Evolutionary conservation across 2,797 vertebrate species (phyloP).

Genomic region (Carapus acus): DNA sequence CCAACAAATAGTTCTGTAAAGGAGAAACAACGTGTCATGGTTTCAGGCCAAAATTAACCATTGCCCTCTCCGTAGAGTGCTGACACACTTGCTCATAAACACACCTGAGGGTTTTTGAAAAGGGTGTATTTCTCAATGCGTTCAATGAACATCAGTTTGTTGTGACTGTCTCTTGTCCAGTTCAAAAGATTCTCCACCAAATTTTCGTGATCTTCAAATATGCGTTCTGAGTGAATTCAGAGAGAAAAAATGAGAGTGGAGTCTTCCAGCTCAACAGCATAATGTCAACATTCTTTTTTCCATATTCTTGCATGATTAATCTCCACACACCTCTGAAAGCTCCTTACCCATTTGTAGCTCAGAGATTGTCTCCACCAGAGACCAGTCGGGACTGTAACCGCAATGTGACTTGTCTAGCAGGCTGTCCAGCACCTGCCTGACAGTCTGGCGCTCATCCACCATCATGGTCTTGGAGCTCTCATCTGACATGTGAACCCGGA

Average conservation of each 20-base stretch:
- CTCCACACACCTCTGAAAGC: too few species aligned
- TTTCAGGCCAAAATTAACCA: too few species aligned
- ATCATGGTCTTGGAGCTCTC: slow-evolving; percentile 99
- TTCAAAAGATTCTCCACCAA: slow-evolving; percentile 96
- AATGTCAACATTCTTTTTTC: too few species aligned
- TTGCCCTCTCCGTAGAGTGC: slow-evolving; percentile 11
- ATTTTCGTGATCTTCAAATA: slow-evolving; percentile 98
- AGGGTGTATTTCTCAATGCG: slow-evolving; percentile 94
- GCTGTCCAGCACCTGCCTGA: slow-evolving; percentile 95
- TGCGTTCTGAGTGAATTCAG: slow-evolving; percentile 76
- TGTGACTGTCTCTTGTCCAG: slow-evolving; percentile 98
- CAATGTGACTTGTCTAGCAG: slow-evolving; percentile 97
- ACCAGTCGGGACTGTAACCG: slow-evolving; percentile 94
- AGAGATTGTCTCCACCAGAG: slow-evolving; percentile 90
- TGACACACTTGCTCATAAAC: background rate
- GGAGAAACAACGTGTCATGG: too few species aligned
- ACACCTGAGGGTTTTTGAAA: slow-evolving; percentile 97
- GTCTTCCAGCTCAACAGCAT: too few species aligned
- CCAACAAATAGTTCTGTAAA: slow-evolving; percentile 91
- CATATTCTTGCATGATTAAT: too few species aligned
- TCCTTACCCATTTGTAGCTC: slow-evolving; percentile 92
- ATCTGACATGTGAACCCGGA: slow-evolving; percentile 96
- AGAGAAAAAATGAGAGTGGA: background rate
- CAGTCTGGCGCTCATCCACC: slow-evolving; percentile 96
- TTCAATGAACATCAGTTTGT: slow-evolving; percentile 95